These are phyloP conservation scores for Listronotus bonariensis DNA, from an alignment of 1,140 invertebrate species.

Conservation along the genomic window DNA sequence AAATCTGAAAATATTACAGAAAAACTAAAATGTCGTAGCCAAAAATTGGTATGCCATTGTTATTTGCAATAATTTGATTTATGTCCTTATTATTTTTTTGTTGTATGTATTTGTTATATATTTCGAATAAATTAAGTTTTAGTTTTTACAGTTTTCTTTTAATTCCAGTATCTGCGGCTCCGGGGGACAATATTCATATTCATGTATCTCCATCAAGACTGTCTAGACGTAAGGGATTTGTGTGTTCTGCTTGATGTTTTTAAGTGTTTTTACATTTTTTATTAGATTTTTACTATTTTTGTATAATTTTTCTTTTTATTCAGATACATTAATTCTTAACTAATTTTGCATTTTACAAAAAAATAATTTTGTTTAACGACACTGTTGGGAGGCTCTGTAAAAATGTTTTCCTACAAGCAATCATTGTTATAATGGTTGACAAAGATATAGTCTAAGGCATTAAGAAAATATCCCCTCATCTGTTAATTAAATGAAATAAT, in stretches of 20 bases:
- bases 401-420: too few relatives aligned
- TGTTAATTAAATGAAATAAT: too few relatives aligned
- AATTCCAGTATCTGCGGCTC: constrained; percentile 55
- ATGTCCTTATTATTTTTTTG: background rate
- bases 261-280: background rate
- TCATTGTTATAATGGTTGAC: too few relatives aligned
- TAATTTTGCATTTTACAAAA: too few relatives aligned
- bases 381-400: too few relatives aligned
- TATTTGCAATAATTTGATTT: constrained; percentile 1
- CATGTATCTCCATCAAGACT: constrained; percentile 54
- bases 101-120: constrained; percentile 8
- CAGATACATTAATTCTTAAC: too few relatives aligned
- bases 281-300: background rate
- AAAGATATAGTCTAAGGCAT: too few relatives aligned
- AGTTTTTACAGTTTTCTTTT: constrained; percentile 31
- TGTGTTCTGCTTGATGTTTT: constrained; percentile 17
- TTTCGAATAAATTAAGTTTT: constrained; percentile 13
- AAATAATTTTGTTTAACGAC: too few relatives aligned
- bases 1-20: too few relatives aligned
- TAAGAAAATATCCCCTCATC: too few relatives aligned
- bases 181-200: constrained; percentile 57
- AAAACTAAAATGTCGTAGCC: background rate
- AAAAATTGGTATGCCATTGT: constrained; percentile 2
- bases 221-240: constrained; percentile 53
- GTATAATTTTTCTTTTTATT: too few relatives aligned